Evolutionary conservation across 1,140 invertebrate species (phyloP).

Genomic region (Holcopasites calliopsidis): DNA sequence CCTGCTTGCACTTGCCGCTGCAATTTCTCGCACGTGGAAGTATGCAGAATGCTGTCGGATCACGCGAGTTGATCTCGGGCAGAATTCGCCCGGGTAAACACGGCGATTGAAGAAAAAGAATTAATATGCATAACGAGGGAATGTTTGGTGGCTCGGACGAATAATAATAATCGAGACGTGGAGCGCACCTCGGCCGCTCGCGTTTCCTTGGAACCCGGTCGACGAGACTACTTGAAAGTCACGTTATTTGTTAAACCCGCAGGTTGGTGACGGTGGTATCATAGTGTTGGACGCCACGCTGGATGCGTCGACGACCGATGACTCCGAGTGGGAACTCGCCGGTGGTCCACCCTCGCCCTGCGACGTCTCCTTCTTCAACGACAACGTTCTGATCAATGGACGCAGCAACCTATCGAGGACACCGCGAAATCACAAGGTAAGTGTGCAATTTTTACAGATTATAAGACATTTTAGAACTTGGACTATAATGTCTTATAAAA

Average conservation of each 20-base stretch:
- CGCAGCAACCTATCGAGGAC: constrained; percentile 87
- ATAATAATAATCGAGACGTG: background rate
- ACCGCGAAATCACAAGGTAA: constrained; percentile 84
- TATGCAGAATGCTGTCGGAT: background rate
- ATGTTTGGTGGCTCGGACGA: background rate
- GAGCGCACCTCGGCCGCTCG: no score
- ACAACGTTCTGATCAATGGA: constrained; percentile 93
- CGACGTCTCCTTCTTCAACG: constrained; percentile 91
- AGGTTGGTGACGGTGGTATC: constrained; percentile 86
- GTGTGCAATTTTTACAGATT: background rate
- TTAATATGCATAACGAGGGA: background rate
- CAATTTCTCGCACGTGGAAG: no score
- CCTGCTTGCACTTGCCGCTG: no score
- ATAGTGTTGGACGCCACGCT: constrained; percentile 81
- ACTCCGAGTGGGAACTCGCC: constrained; percentile 82
- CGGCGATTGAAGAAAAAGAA: background rate
- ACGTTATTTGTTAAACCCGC: constrained; percentile 63
- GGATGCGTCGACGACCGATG: constrained; percentile 84
- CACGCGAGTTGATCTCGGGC: background rate
- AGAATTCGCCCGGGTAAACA: background rate
- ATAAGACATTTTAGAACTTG: no score
- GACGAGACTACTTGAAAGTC: no score
- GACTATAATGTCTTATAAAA: no score
- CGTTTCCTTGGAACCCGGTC: constrained; percentile 27
- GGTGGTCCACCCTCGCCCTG: constrained; percentile 88